These are phyloP conservation scores for Neomonachus schauinslandi DNA, from an alignment of 2,113 vertebrate species.

Conservation along the genomic window DNA sequence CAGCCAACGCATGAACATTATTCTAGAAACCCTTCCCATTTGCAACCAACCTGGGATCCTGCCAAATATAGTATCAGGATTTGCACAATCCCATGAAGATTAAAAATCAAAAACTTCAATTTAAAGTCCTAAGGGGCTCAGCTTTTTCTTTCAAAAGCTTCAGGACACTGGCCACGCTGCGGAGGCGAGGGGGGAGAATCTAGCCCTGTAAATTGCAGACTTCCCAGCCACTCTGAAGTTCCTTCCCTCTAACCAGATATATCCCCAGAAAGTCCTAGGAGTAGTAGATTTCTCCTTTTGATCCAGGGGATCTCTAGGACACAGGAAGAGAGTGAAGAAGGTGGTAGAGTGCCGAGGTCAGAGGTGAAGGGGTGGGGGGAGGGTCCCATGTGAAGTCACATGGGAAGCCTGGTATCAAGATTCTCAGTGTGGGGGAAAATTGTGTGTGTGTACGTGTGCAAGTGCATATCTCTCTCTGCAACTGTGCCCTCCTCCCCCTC, in stretches of 20 bases:
- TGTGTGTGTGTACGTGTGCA: fast-evolving
- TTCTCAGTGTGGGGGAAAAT: neutral
- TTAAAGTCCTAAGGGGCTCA: neutral
- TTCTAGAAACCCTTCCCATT: neutral
- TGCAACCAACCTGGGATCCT: neutral
- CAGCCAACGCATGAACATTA: neutral
- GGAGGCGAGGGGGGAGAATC: neutral
- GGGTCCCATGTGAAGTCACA: neutral
- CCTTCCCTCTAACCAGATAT: neutral
- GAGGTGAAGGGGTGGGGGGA: neutral
- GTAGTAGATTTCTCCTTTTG: neutral
- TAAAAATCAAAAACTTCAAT: neutral
- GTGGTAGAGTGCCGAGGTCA: neutral
- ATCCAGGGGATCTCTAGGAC: neutral
- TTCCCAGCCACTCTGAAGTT: neutral
- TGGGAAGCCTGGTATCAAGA: neutral
- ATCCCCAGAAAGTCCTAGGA: neutral
- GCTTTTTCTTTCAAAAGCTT: neutral
- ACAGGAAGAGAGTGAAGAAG: neutral
- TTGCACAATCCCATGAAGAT: neutral
- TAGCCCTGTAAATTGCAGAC: fast-evolving
- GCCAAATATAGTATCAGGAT: neutral
- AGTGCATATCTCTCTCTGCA: neutral
- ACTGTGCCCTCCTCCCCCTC: too few relatives aligned
- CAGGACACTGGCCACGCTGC: neutral